Percentiles rank a stretch among this genome's conserved stretches.
phyloP scores from a whole-genome alignment of 2,888 invertebrate genomes.

The Dinocampus coccinellae region DNA sequence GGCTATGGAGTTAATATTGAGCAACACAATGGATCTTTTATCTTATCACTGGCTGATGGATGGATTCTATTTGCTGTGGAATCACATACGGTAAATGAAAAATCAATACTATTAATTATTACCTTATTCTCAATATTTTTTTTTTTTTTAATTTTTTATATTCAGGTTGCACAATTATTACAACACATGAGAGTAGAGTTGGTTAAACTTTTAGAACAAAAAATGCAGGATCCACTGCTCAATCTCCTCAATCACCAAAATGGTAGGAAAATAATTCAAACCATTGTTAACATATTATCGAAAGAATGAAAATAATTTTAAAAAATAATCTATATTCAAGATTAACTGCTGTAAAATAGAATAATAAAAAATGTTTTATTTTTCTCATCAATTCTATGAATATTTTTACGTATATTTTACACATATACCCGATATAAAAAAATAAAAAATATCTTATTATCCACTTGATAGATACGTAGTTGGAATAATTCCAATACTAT shows the following conservation, averaged over 20 bases:
- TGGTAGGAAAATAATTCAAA: conserved; percentile 81
- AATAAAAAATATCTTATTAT: too few relatives aligned
- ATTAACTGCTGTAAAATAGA: background rate
- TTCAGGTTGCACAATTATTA: conserved; percentile 84
- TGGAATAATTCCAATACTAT: too few relatives aligned
- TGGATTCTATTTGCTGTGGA: conserved; percentile 87
- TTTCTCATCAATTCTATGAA: background rate
- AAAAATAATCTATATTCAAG: too few relatives aligned
- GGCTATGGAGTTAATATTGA: conserved; percentile 83
- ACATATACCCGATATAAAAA: too few relatives aligned
- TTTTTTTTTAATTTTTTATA: conserved; percentile 46
- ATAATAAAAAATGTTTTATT: background rate
- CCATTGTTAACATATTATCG: conserved; percentile 80
- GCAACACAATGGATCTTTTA: conserved; percentile 80
- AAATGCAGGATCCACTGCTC: conserved; percentile 85
- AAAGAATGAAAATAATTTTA: conserved; percentile 50
- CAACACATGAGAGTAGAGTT: conserved; percentile 84
- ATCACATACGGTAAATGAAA: conserved; percentile 75
- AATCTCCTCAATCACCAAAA: conserved; percentile 81
- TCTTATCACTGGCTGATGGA: conserved; percentile 82
- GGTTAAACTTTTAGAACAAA: conserved; percentile 83
- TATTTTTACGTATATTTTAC: too few relatives aligned
- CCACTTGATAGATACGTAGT: too few relatives aligned
- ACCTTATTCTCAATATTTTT: background rate
- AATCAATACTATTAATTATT: background rate